A percentile compares a stretch with the other conserved stretches of the same genome.
phyloP scores from a whole-genome alignment of 2,797 vertebrate species.

The Australoheros facetus region DNA sequence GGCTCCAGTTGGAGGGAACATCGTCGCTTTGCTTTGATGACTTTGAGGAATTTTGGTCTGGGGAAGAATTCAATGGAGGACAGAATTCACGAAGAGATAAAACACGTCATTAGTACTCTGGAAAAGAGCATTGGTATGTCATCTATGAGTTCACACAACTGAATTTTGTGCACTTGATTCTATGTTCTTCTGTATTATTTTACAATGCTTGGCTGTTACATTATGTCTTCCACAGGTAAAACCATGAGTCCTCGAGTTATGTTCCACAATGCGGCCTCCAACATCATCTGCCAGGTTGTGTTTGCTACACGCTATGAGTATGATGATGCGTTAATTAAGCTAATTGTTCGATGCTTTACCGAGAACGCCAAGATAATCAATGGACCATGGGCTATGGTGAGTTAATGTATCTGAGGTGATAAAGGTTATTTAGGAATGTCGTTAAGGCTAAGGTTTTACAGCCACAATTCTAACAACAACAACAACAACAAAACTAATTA shows the following conservation, averaged over 20 bases:
- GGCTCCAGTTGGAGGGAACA: slow-evolving; percentile 75
- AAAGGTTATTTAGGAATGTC: not conserved
- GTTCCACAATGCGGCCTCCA: slow-evolving; percentile 75
- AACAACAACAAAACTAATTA: not conserved
- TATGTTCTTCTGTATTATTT: not conserved
- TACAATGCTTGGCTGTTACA: not conserved
- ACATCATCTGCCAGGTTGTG: slow-evolving; percentile 73
- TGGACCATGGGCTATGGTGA: slow-evolving; percentile 79
- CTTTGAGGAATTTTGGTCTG: slow-evolving; percentile 80
- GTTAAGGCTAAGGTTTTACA: not conserved
- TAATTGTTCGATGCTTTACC: slow-evolving; percentile 12
- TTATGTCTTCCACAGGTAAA: slow-evolving; percentile 42
- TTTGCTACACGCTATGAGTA: slow-evolving; percentile 64
- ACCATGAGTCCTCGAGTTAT: slow-evolving; percentile 55
- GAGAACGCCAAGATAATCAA: slow-evolving; percentile 58
- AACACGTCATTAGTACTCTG: slow-evolving; percentile 54
- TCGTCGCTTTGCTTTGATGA: slow-evolving; percentile 78
- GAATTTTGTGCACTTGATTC: not conserved
- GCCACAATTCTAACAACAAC: not conserved
- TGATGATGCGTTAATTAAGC: slow-evolving; percentile 51
- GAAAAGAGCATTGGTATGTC: slow-evolving; percentile 65
- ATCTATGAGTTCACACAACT: not conserved
- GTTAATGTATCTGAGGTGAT: slow-evolving; percentile 3
- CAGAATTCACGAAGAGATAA: slow-evolving; percentile 72
- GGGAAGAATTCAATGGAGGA: slow-evolving; percentile 81